Conservation (phyloP, 2,797 vertebrate genomes). For the Epinephelus awoara region DNA sequence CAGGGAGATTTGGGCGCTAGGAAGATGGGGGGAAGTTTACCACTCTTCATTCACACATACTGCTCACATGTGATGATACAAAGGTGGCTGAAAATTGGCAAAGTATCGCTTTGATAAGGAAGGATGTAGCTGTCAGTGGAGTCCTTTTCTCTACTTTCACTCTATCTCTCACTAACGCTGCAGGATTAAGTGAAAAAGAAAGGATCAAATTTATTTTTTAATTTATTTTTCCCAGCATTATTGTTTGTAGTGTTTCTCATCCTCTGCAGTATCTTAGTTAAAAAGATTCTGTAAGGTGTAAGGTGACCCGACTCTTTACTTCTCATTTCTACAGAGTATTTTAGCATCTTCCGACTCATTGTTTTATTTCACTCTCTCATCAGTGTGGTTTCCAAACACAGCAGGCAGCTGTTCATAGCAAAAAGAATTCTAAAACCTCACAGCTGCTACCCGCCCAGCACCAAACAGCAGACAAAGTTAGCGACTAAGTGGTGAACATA, state of each 20-base stretch:
- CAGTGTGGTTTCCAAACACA: neutral
- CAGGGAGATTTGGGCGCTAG: no score
- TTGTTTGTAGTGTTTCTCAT: constrained; percentile 5
- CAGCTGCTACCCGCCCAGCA: no score
- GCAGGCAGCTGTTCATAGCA: neutral
- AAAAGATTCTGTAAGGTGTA: neutral
- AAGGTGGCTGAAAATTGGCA: no score
- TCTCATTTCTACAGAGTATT: accelerated
- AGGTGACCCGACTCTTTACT: neutral
- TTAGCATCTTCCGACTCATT: neutral
- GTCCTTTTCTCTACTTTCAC: constrained; percentile 5
- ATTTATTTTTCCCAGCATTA: constrained; percentile 59
- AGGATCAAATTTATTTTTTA: constrained; percentile 38
- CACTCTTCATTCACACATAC: no score
- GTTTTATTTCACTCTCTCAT: neutral
- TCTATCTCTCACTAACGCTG: constrained; percentile 25
- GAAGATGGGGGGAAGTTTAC: no score
- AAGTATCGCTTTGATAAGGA: no score
- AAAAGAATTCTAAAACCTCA: neutral
- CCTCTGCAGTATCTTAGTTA: neutral
- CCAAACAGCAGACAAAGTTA: neutral
- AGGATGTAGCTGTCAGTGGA: neutral
- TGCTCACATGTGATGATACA: no score
- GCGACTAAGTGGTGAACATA: neutral
- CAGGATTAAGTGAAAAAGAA: constrained; percentile 52